These are phyloP conservation scores for Hydrocynus forskahlii DNA, from an alignment of 2,797 vertebrate genomes.

Conservation along the genomic window DNA sequence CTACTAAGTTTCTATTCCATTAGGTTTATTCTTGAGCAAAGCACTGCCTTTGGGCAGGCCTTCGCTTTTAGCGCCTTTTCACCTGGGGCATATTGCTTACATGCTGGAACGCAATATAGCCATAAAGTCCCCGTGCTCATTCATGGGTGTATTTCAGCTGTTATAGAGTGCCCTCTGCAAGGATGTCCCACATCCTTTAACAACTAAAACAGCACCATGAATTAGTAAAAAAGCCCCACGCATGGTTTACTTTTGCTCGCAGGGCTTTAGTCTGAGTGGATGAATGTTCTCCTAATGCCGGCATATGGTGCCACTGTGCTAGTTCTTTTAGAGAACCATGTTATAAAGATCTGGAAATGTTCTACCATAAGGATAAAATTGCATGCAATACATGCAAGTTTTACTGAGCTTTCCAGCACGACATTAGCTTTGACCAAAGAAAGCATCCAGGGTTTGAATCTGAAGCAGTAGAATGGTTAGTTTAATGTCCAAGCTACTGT, in stretches of 20 bases:
- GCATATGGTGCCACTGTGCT: background rate
- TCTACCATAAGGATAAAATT: too few relatives aligned
- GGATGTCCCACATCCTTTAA: slow-evolving; percentile 60
- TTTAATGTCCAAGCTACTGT: too few relatives aligned
- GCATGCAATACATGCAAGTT: too few relatives aligned
- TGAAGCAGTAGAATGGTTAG: too few relatives aligned
- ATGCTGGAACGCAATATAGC: slow-evolving; percentile 60
- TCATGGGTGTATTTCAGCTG: slow-evolving; percentile 60
- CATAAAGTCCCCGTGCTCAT: slow-evolving; percentile 57
- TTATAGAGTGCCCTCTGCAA: slow-evolving; percentile 55
- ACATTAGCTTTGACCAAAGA: too few relatives aligned
- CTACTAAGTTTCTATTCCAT: slow-evolving; percentile 68
- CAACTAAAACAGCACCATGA: slow-evolving; percentile 62
- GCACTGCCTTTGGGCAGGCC: slow-evolving; percentile 59
- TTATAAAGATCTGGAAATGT: too few relatives aligned
- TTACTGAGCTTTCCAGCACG: too few relatives aligned
- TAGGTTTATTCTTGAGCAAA: slow-evolving; percentile 60
- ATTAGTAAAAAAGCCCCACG: slow-evolving; percentile 67
- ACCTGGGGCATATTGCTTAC: slow-evolving; percentile 71
- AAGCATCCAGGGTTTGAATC: too few relatives aligned
- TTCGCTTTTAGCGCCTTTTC: slow-evolving; percentile 73
- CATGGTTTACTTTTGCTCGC: slow-evolving; percentile 34
- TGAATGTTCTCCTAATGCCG: background rate
- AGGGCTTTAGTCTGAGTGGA: background rate
- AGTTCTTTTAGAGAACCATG: background rate